Evolutionary conservation across 2,113 vertebrate species (phyloP).

Genomic region (Holacanthus passer): DNA sequence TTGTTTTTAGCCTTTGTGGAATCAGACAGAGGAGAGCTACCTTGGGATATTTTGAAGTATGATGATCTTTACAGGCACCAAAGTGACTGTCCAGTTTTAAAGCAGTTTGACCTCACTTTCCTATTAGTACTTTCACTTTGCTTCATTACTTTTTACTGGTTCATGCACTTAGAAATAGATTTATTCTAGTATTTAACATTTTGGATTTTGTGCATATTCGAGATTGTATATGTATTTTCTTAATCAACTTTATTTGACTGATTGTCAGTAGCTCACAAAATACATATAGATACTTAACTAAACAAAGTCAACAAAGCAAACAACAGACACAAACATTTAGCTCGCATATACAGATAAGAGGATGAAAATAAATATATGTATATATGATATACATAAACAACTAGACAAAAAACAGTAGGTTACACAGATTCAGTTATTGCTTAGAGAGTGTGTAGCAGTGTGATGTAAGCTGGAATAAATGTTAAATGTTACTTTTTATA

Average conservation of each 20-base stretch:
- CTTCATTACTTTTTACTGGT: not conserved
- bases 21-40: not conserved
- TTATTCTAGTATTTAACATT: not conserved
- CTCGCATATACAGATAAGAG: not conserved
- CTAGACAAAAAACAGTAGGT: not conserved
- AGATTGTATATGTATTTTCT: not conserved
- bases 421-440: not conserved
- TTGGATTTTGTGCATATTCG: not conserved
- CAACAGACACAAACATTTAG: not conserved
- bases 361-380: not conserved
- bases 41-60: not conserved
- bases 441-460: not conserved
- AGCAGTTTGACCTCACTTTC: not conserved
- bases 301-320: not conserved
- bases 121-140: not conserved
- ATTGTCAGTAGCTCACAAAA: not conserved
- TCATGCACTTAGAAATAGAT: no score
- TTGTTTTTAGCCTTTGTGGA: not conserved
- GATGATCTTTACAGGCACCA: not conserved
- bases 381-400: not conserved
- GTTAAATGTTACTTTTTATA: not conserved
- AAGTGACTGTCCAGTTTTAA: not conserved
- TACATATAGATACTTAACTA: not conserved
- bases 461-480: not conserved
- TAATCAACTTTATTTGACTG: not conserved